Percentiles rank a stretch among this genome's conserved stretches.
These are phyloP conservation scores for Diloba caeruleocephala DNA, from an alignment of 2,888 invertebrate genomes.

Conservation along the genomic window DNA sequence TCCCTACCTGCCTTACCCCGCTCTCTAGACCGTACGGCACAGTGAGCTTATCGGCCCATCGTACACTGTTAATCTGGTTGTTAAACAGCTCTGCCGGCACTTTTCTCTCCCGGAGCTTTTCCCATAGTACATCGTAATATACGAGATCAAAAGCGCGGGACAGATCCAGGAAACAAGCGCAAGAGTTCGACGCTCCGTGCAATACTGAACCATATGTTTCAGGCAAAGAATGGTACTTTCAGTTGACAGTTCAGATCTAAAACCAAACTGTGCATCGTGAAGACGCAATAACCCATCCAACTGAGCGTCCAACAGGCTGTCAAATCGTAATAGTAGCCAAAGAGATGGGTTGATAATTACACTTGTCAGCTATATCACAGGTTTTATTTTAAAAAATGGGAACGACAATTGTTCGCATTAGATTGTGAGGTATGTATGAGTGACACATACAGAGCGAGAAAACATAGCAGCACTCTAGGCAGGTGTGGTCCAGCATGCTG, in stretches of 20 bases:
- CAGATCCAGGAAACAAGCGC: too few species aligned
- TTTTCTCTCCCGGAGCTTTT: too few species aligned
- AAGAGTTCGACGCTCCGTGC: constrained; percentile 21
- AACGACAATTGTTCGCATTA: constrained; percentile 1
- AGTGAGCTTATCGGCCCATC: constrained; percentile 5
- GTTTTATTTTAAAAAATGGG: constrained; percentile 10
- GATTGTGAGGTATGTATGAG: constrained; percentile 19
- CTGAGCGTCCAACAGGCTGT: constrained; percentile 1
- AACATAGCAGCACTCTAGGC: constrained; percentile 8
- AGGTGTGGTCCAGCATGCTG: neutral
- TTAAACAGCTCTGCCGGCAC: too few species aligned
- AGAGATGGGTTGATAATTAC: too few species aligned
- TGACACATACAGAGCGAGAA: constrained; percentile 8
- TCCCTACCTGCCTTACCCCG: neutral
- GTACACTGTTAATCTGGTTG: constrained; percentile 2
- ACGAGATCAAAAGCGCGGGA: constrained; percentile 1
- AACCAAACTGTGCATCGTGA: constrained; percentile 19
- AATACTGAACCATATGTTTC: constrained; percentile 27
- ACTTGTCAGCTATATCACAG: too few species aligned
- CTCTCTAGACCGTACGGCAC: neutral
- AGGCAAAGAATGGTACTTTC: too few species aligned
- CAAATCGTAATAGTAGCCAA: constrained; percentile 5
- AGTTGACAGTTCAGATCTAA: constrained; percentile 6
- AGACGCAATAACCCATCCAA: constrained; percentile 2
- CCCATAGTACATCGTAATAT: too few species aligned